Percentiles rank a stretch among this genome's conserved stretches.
phyloP scores from a whole-genome alignment of 2,797 vertebrate genomes.

The Rhinophrynus dorsalis region DNA sequence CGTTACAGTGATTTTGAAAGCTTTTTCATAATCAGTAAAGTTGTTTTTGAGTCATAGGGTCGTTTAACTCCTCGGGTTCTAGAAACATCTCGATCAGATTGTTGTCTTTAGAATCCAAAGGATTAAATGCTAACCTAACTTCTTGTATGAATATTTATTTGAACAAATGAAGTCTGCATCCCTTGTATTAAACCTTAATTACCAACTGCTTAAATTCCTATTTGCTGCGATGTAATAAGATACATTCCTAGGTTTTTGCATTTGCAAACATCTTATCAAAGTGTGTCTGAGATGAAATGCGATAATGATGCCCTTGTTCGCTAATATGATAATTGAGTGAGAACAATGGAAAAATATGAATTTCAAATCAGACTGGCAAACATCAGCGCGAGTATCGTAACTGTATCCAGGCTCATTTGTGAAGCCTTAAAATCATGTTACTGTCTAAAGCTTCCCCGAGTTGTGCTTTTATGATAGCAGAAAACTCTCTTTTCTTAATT shows the following conservation, averaged over 20 bases:
- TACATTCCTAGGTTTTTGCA: slow-evolving; percentile 39
- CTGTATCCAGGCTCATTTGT: slow-evolving; percentile 36
- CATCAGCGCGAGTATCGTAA: slow-evolving; percentile 6
- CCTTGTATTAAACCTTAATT: slow-evolving; percentile 46
- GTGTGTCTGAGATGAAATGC: slow-evolving; percentile 48
- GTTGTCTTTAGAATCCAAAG: no score
- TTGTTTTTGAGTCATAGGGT: no score
- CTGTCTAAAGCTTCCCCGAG: slow-evolving; percentile 16
- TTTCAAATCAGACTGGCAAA: slow-evolving; percentile 46
- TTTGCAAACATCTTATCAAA: slow-evolving; percentile 50
- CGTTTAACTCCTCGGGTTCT: no score
- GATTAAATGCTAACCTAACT: slow-evolving; percentile 22
- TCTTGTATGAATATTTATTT: slow-evolving; percentile 42
- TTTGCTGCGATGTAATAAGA: slow-evolving; percentile 42
- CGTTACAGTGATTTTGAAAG: slow-evolving; percentile 29
- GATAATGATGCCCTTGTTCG: slow-evolving; percentile 47
- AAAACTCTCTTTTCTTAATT: slow-evolving; percentile 36
- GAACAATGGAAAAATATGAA: slow-evolving; percentile 51
- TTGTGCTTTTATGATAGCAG: slow-evolving; percentile 34
- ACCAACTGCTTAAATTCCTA: slow-evolving; percentile 46
- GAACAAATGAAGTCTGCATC: slow-evolving; percentile 37
- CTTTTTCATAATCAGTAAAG: no score
- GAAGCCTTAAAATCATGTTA: slow-evolving; percentile 33
- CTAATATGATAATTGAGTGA: slow-evolving; percentile 50
- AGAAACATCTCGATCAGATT: no score